Evolutionary conservation across 2,888 invertebrate species (phyloP).

Genomic region (Parnassius apollo): DNA sequence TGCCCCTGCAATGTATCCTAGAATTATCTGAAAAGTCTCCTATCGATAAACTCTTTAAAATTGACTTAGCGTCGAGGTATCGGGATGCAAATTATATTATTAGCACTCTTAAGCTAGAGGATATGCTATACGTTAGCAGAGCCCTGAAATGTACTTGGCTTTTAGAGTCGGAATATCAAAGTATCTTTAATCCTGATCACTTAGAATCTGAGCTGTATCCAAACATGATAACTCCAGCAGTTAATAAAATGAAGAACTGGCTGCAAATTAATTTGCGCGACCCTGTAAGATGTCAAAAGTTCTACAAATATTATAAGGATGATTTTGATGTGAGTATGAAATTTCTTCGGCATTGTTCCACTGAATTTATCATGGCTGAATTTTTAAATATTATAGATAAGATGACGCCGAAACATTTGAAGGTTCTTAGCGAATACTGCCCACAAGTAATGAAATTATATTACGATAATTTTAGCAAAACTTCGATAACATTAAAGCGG

Average conservation of each 20-base stretch:
- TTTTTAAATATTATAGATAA: conserved; percentile 42
- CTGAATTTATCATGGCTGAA: conserved; percentile 44
- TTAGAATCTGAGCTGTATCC: conserved; percentile 54
- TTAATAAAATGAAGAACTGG: conserved; percentile 53
- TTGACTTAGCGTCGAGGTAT: conserved; percentile 53
- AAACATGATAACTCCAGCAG: conserved; percentile 54
- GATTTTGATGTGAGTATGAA: conserved; percentile 45
- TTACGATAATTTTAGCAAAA: conserved; percentile 43
- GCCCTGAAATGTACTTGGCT: conserved; percentile 58
- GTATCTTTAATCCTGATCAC: conserved; percentile 52
- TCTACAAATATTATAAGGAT: conserved; percentile 51
- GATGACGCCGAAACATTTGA: conserved; percentile 46
- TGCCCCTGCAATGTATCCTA: conserved; percentile 31
- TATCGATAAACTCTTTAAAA: conserved; percentile 57
- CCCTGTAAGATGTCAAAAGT: conserved; percentile 43
- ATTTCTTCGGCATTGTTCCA: conserved; percentile 47
- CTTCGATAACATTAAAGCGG: conserved; percentile 33
- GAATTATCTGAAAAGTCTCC: conserved; percentile 41
- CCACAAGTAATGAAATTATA: conserved; percentile 46
- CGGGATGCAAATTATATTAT: conserved; percentile 51
- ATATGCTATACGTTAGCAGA: conserved; percentile 60
- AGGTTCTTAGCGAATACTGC: conserved; percentile 49
- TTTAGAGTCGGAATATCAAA: conserved; percentile 38
- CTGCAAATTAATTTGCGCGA: conserved; percentile 45
- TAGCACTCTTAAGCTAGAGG: conserved; percentile 50